Percentiles rank a stretch among this genome's conserved stretches.
Evolutionary conservation across 2,888 invertebrate genomes (phyloP).

Genomic region (Aelia acuminata): DNA sequence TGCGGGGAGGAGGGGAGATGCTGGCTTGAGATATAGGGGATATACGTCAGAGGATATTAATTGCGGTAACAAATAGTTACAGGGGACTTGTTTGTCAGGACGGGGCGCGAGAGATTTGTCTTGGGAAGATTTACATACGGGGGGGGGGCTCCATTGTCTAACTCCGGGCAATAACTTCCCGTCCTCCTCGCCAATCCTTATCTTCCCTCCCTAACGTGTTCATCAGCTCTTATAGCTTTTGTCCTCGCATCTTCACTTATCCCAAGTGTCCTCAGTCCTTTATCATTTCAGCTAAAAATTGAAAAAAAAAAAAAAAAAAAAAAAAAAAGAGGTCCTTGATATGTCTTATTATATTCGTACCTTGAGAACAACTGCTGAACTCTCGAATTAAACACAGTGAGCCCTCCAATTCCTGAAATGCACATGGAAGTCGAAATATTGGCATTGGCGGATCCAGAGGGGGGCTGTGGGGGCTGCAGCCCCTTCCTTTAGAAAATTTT

Average conservation of each 20-base stretch:
- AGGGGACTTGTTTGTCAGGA: conserved; percentile 41
- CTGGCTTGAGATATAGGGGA: background rate
- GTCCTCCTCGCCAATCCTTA: conserved; percentile 25
- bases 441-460: too few relatives aligned
- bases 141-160: conserved; percentile 25
- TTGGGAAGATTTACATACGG: conserved; percentile 29
- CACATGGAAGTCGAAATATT: too few relatives aligned
- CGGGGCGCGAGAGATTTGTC: conserved; percentile 33
- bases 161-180: conserved; percentile 4
- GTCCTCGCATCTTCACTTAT: conserved; percentile 37
- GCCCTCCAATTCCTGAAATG: too few relatives aligned
- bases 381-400: too few relatives aligned
- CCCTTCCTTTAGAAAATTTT: too few relatives aligned
- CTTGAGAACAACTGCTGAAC: too few relatives aligned
- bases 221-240: conserved; percentile 3
- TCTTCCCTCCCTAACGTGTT: conserved; percentile 31
- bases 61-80: conserved; percentile 48
- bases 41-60: conserved; percentile 43
- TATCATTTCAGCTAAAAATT: background rate
- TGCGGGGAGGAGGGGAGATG: background rate
- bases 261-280: background rate
- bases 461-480: too few relatives aligned
- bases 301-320: too few relatives aligned
- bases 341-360: too few relatives aligned
- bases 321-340: too few relatives aligned